Percentiles rank a stretch among this genome's conserved stretches.
Conservation (phyloP, 2,797 vertebrate genomes). For the Pelodytes ibericus region DNA sequence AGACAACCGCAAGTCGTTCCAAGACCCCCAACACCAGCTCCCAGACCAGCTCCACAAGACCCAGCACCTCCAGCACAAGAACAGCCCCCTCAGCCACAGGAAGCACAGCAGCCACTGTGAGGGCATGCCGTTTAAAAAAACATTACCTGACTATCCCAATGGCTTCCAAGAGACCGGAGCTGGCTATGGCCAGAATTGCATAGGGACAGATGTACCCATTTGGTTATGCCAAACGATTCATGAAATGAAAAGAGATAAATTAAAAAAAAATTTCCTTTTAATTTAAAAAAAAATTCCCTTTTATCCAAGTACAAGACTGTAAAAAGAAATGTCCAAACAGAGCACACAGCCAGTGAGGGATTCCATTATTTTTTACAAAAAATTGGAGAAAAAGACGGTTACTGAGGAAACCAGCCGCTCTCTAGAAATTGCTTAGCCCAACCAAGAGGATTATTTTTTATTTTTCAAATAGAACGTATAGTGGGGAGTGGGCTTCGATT, state of each 20-base stretch:
- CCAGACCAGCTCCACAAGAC: slow-evolving; percentile 70
- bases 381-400: not conserved
- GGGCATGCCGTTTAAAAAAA: not conserved
- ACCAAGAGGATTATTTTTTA: not conserved
- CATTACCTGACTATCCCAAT: not conserved
- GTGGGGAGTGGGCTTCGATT: not conserved
- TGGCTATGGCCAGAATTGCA: slow-evolving; percentile 14
- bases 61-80: slow-evolving; percentile 66
- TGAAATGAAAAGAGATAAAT: not conserved
- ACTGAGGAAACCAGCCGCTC: not conserved
- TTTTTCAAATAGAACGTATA: not conserved
- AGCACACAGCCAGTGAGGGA: not conserved
- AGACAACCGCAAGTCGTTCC: slow-evolving; percentile 91
- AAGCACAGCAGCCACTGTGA: slow-evolving; percentile 52
- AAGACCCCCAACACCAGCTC: slow-evolving; percentile 65
- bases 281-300: not conserved
- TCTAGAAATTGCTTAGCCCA: not conserved
- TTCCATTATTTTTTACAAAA: slow-evolving; percentile 35
- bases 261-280: not conserved
- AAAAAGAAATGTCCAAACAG: not conserved
- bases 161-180: slow-evolving; percentile 29
- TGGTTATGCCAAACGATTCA: not conserved
- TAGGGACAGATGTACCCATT: too few relatives aligned
- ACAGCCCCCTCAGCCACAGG: slow-evolving; percentile 68
- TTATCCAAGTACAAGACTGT: slow-evolving; percentile 20